These are phyloP conservation scores for Labeo catla DNA, from an alignment of 2,113 vertebrate species.

Conservation along the genomic window DNA sequence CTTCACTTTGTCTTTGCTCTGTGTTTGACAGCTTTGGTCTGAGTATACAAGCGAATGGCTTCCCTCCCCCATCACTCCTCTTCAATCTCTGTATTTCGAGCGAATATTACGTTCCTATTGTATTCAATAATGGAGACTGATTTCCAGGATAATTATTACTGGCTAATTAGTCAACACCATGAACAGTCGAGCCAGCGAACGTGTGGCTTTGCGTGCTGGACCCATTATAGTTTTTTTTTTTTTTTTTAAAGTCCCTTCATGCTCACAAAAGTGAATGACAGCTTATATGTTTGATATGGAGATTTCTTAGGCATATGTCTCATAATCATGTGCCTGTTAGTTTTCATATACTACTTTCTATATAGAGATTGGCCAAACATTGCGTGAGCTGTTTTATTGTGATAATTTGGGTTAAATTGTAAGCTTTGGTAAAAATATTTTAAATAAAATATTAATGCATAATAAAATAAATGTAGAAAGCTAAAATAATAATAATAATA, in stretches of 20 bases:
- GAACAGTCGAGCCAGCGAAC: conserved; percentile 36
- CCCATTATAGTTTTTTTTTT: conserved; percentile 45
- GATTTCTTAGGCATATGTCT: conserved; percentile 49
- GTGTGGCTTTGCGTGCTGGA: conserved; percentile 18
- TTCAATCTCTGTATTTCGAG: conserved; percentile 33
- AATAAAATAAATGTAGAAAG: not conserved
- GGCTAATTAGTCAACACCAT: conserved; percentile 61
- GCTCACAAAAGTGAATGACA: conserved; percentile 41
- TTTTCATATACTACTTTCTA: conserved; percentile 5
- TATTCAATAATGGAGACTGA: conserved; percentile 61
- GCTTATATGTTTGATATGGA: conserved; percentile 55
- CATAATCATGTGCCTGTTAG: conserved; percentile 56
- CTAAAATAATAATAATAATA: not conserved
- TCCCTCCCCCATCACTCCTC: conserved; percentile 3
- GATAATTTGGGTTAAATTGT: not conserved
- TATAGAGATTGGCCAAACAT: not conserved
- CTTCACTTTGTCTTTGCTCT: conserved; percentile 45
- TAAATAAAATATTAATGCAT: not conserved
- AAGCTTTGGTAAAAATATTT: not conserved
- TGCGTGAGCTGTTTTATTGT: not conserved
- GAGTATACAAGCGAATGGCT: conserved; percentile 19
- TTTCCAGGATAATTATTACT: conserved; percentile 64
- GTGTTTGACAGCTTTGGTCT: conserved; percentile 59
- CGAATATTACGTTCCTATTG: conserved; percentile 57
- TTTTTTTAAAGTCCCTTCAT: conserved; percentile 39